These are phyloP conservation scores for Melitaea cinxia DNA, from an alignment of 1,140 invertebrate species.

Conservation along the genomic window DNA sequence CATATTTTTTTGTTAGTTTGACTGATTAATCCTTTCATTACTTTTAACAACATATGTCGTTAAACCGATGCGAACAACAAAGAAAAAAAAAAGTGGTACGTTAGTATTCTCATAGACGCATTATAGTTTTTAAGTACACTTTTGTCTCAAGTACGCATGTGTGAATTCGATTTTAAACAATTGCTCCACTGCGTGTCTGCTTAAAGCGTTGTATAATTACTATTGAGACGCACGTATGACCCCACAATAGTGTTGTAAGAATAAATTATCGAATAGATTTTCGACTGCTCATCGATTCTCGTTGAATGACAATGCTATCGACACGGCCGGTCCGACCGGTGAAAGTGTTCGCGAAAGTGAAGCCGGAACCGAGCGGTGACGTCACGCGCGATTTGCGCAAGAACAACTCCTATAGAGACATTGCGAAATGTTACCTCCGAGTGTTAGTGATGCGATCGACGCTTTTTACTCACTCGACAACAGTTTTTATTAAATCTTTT, in stretches of 20 bases:
- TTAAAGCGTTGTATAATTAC: slow-evolving; percentile 1
- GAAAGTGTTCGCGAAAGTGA: slow-evolving; percentile 80
- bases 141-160: background rate
- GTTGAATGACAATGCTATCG: slow-evolving; percentile 51
- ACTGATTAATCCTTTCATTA: background rate
- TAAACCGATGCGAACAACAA: slow-evolving; percentile 4
- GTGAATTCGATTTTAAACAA: background rate
- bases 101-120: background rate
- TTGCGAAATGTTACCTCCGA: slow-evolving; percentile 59
- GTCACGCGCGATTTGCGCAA: slow-evolving; percentile 74
- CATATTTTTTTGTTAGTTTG: background rate
- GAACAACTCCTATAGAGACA: slow-evolving; percentile 46
- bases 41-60: background rate
- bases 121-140: background rate
- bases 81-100: background rate
- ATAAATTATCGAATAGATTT: slow-evolving; percentile 48
- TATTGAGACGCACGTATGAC: slow-evolving; percentile 31
- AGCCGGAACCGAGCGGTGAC: slow-evolving; percentile 74
- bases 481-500: background rate
- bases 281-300: slow-evolving; percentile 45
- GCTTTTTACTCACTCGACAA: slow-evolving; percentile 9
- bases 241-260: slow-evolving; percentile 31
- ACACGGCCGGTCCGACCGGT: slow-evolving; percentile 49
- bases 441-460: slow-evolving; percentile 18
- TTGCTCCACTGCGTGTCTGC: background rate